Evolutionary conservation across 2,888 invertebrate genomes (phyloP).

Genomic region (Leptogaster cylindrica): DNA sequence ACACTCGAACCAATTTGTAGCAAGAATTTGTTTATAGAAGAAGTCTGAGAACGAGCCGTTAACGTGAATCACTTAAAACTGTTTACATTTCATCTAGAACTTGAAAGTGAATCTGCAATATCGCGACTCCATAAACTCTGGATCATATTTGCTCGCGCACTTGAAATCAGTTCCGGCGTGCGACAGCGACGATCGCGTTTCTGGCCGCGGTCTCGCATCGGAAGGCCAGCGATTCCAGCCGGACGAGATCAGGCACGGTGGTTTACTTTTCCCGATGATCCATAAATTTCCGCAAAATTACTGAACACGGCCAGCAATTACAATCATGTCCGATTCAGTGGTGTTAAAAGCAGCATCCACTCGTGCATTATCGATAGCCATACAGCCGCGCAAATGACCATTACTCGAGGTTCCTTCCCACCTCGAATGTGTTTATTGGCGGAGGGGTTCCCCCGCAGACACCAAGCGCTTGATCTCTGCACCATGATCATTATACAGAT

Average conservation of each 20-base stretch:
- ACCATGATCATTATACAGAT: too few species aligned
- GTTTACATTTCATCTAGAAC: conserved; percentile 36
- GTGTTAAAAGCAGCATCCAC: conserved; percentile 38
- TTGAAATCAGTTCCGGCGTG: neutral
- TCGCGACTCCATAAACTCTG: conserved; percentile 16
- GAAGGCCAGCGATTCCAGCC: neutral
- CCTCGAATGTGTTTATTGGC: conserved; percentile 19
- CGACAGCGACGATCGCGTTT: conserved; percentile 7
- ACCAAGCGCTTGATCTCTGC: too few species aligned
- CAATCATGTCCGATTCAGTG: conserved; percentile 32
- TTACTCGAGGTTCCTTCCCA: neutral
- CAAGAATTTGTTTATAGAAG: conserved; percentile 26
- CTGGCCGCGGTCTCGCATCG: conserved; percentile 2
- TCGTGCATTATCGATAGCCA: conserved; percentile 31
- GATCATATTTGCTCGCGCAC: conserved; percentile 17
- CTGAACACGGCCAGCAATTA: conserved; percentile 33
- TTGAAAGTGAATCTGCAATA: conserved; percentile 22
- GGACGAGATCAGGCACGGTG: conserved; percentile 7
- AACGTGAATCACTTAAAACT: conserved; percentile 33
- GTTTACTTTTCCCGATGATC: conserved; percentile 34
- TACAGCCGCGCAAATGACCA: conserved; percentile 5
- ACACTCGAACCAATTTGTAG: conserved; percentile 6
- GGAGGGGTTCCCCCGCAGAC: too few species aligned
- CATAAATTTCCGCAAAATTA: conserved; percentile 35
- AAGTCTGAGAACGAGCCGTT: conserved; percentile 1